Conservation (phyloP, 2,888 invertebrate species). For the Byasa hedistus region DNA sequence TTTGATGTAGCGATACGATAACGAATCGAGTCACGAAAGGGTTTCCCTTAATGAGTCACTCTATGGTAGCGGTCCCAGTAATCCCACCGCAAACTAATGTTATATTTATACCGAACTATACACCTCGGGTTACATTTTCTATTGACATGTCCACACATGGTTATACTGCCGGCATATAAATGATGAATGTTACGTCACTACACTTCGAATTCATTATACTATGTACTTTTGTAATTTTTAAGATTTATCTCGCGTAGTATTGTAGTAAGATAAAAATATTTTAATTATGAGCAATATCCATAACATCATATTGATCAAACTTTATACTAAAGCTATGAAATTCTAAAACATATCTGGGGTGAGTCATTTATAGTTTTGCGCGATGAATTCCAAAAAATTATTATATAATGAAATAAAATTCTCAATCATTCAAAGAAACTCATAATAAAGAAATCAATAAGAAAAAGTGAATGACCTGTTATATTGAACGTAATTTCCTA, state of each 20-base stretch:
- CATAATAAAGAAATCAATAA: slow-evolving; percentile 24
- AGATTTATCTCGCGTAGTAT: too few species aligned
- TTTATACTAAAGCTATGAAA: too few species aligned
- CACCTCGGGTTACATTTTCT: slow-evolving; percentile 13
- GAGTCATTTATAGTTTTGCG: too few species aligned
- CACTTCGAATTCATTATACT: too few species aligned
- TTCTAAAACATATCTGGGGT: too few species aligned
- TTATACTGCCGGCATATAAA: not conserved
- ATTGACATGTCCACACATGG: not conserved
- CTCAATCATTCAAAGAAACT: not conserved
- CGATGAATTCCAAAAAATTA: too few species aligned
- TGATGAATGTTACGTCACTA: not conserved
- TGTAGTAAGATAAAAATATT: too few species aligned
- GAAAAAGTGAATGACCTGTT: slow-evolving; percentile 29
- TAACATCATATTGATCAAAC: too few species aligned
- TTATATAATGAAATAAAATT: too few species aligned
- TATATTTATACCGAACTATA: slow-evolving; percentile 22
- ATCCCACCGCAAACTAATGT: slow-evolving; percentile 31
- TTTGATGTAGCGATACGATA: slow-evolving; percentile 60
- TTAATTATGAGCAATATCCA: too few species aligned
- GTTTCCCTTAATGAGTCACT: slow-evolving; percentile 71
- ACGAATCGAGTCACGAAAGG: slow-evolving; percentile 75
- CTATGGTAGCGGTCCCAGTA: slow-evolving; percentile 24
- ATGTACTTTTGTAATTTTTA: too few species aligned
- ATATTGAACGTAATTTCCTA: slow-evolving; percentile 28